Percentiles rank a stretch among this genome's conserved stretches.
Conservation (phyloP, 2,797 vertebrate genomes). For the Sciaenops ocellatus region DNA sequence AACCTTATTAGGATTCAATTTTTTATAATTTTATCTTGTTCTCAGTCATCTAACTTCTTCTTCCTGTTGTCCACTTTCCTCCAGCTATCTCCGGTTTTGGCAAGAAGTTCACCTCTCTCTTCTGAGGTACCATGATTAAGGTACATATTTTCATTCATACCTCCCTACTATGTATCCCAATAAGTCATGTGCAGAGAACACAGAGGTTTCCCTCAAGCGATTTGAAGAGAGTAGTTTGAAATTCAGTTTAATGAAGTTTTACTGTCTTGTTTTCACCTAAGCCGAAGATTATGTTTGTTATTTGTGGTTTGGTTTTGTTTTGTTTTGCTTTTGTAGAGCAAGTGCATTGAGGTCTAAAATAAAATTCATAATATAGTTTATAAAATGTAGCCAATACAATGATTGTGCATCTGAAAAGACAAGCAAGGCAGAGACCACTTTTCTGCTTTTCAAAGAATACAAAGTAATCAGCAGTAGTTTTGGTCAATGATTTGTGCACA, state of each 20-base stretch:
- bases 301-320: not conserved
- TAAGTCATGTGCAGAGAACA: not conserved
- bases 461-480: slow-evolving; percentile 1
- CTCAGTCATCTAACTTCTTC: not conserved
- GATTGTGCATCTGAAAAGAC: slow-evolving; percentile 2
- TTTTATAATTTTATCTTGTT: not conserved
- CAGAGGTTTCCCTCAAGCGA: not conserved
- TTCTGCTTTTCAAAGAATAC: not conserved
- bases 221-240: slow-evolving; percentile 1
- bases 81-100: slow-evolving; percentile 97
- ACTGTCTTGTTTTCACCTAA: not conserved
- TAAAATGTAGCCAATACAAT: not conserved
- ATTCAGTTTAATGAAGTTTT: not conserved
- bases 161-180: not conserved
- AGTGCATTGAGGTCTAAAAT: not conserved
- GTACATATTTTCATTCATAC: slow-evolving; percentile 70
- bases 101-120: slow-evolving; percentile 99
- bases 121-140: slow-evolving; percentile 89
- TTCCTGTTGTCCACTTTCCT: slow-evolving; percentile 20
- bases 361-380: not conserved
- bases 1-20: not conserved
- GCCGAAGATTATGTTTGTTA: not conserved
- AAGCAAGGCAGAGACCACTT: not conserved
- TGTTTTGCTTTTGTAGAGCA: not conserved
- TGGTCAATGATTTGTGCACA: slow-evolving; percentile 21